Conservation (phyloP, 1,140 invertebrate genomes). For the Chlorops oryzae region DNA sequence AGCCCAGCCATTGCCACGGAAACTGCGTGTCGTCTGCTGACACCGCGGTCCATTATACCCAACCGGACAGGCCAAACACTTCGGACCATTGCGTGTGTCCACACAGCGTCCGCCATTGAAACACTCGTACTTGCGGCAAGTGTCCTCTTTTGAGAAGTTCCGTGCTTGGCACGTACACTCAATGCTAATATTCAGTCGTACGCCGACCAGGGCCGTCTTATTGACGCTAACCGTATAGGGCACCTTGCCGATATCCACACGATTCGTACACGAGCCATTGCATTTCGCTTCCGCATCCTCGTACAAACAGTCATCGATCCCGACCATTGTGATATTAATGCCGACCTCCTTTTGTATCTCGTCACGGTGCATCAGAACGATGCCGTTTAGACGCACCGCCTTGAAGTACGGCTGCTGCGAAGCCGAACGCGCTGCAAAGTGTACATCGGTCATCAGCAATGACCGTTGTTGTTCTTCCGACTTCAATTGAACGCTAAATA, state of each 20-base stretch:
- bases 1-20: constrained; percentile 59
- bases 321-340: constrained; percentile 63
- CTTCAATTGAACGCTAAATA: constrained; percentile 60
- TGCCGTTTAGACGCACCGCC: constrained; percentile 59
- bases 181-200: constrained; percentile 54
- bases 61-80: constrained; percentile 57
- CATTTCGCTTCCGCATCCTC: constrained; percentile 42
- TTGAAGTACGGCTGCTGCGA: constrained; percentile 61
- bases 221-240: constrained; percentile 72
- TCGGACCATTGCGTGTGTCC: constrained; percentile 54
- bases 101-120: constrained; percentile 63
- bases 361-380: constrained; percentile 56
- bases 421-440: constrained; percentile 60
- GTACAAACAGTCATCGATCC: constrained; percentile 63
- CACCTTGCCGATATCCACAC: constrained; percentile 55
- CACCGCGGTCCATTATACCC: constrained; percentile 63
- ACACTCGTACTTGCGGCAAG: constrained; percentile 59
- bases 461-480: constrained; percentile 51
- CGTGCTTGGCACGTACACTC: constrained; percentile 55
- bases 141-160: constrained; percentile 54
- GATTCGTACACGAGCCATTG: constrained; percentile 60
- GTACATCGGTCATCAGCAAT: constrained; percentile 56
- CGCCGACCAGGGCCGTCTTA: constrained; percentile 61
- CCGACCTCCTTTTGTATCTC: constrained; percentile 61
- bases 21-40: constrained; percentile 62